Conservation (phyloP, 2,888 invertebrate genomes). For the Ecdyonurus torrentis region DNA sequence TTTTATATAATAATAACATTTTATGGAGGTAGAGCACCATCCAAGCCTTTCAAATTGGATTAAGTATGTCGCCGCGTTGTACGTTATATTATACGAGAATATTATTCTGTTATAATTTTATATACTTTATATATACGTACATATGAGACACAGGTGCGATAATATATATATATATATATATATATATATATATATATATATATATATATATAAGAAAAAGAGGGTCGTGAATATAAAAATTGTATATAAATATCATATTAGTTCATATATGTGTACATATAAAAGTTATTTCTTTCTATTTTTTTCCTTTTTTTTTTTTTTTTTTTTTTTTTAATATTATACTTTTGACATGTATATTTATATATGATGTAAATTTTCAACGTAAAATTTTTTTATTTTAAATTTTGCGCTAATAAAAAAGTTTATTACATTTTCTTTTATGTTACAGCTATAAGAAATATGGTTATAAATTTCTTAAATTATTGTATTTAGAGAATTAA, state of each 20-base stretch:
- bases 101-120: neutral
- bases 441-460: no score
- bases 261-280: neutral
- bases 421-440: no score
- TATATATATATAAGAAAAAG: neutral
- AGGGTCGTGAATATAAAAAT: neutral
- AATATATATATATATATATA: neutral
- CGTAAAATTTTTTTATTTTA: no score
- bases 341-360: no score
- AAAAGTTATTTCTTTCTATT: neutral
- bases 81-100: neutral
- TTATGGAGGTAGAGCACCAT: neutral
- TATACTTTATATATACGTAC: neutral
- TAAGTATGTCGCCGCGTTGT: neutral
- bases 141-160: neutral
- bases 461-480: no score
- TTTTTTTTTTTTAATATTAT: no score
- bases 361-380: no score
- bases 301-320: no score
- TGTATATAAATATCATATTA: neutral
- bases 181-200: neutral
- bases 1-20: conserved; percentile 2
- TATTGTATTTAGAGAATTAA: no score
- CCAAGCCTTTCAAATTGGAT: neutral
- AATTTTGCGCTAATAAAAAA: no score